Evolutionary conservation across 2,797 vertebrate species (phyloP), one percentile per base, ranked within the genome.

Genomic region (Trachurus trachurus): DNA sequence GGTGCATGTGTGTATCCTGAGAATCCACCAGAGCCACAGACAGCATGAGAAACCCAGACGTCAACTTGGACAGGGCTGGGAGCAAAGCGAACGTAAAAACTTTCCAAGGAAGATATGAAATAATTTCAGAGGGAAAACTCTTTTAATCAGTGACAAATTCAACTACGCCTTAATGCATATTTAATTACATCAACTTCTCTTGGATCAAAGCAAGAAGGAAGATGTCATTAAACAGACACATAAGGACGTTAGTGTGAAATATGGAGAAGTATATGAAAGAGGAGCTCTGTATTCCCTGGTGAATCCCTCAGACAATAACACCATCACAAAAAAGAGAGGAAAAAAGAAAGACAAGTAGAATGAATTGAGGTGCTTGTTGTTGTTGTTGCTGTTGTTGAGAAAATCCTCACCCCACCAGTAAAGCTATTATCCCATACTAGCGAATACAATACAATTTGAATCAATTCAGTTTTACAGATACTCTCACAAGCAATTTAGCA

Each of bases 121-220:
- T 76, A 44, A 56, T 76, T 78, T 81, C 16, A 45, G 67, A 5
- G 42, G 16, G 16, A 57, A 78, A 87, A 75, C 74, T 85, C 81
- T 87, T 86, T 89, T 92, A 93, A 94, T 94, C 89, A 91, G 84
- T 58, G 71, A 84, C 87, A 88, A 87, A 89, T 89, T 86, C 88
- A 88, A 71, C 76, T 65, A 69, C 39, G 62, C 70, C 81, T 81
- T 90, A 90, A 92, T 91, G 85, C 83, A 91, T 86, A 82, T 87
- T 89, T 92, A 89, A 94, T 93, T 89, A 88, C 74, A 86, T 82
- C 85, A 85, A 77, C 66, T 72, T 67, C 34, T 78, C 87, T 74
- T 64, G 61, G 34, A 87, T 90, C 82, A 90, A 91, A 84, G 79
- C 50, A 54, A 80, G 89, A 75, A 49, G 53, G 82, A 82, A 82